Evolutionary conservation across 2,797 vertebrate species (phyloP).

Genomic region (Anabas testudineus): DNA sequence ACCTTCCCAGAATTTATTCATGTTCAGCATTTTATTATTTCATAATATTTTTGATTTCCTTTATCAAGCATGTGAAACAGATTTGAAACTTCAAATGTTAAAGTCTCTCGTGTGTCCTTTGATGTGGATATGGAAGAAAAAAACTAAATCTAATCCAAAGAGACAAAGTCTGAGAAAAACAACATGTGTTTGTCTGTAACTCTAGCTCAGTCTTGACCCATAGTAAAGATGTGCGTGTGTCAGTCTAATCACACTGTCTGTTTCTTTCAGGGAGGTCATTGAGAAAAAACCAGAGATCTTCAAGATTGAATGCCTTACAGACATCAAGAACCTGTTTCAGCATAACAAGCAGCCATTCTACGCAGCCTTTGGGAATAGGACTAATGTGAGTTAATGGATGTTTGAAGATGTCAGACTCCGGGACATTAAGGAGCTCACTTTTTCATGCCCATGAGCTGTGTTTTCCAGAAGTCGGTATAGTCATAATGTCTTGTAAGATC

Average conservation of each 20-base stretch:
- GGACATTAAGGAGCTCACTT: constrained; percentile 36
- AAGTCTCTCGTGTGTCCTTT: not conserved
- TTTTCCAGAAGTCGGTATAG: constrained; percentile 37
- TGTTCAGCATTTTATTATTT: not conserved
- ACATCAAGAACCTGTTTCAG: constrained; percentile 98
- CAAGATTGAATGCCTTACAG: constrained; percentile 98
- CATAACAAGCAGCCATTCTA: constrained; percentile 95
- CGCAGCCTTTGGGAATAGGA: constrained; percentile 97
- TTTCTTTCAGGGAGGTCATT: constrained; percentile 93
- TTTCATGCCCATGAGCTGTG: constrained; percentile 27
- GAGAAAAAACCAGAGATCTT: constrained; percentile 99
- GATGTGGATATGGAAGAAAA: not conserved
- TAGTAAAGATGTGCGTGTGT: constrained; percentile 11
- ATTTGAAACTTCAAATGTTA: not conserved
- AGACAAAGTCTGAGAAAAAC: not conserved
- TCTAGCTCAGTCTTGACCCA: constrained; percentile 7
- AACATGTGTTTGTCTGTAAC: not conserved
- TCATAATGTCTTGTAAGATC: constrained; percentile 39
- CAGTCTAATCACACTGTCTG: constrained; percentile 42
- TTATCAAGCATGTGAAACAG: not conserved
- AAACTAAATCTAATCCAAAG: not conserved
- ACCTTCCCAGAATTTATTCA: constrained; percentile 6
- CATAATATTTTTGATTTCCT: not conserved
- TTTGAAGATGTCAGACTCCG: constrained; percentile 64
- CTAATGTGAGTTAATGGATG: constrained; percentile 90